These are phyloP conservation scores for Stenichneumon culpator DNA, from an alignment of 2,888 invertebrate species.

Conservation along the genomic window DNA sequence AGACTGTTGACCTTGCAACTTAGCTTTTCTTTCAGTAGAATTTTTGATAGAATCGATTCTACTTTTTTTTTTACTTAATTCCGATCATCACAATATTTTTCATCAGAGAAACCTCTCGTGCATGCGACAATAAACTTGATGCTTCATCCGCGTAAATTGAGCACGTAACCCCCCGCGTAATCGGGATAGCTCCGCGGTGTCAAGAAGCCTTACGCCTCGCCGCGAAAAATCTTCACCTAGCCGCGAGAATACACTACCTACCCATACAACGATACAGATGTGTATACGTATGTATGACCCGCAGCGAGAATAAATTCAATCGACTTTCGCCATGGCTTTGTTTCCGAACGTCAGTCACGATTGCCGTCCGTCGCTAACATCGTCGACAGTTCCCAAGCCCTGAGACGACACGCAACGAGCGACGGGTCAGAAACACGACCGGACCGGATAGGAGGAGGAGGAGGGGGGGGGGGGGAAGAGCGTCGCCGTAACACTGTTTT, in stretches of 20 bases:
- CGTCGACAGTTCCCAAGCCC: conserved; percentile 17
- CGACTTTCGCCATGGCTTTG: conserved; percentile 23
- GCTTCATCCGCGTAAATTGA: background rate
- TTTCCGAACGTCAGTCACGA: conserved; percentile 30
- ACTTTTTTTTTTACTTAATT: too few species aligned
- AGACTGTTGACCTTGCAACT: too few species aligned
- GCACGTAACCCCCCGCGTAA: background rate
- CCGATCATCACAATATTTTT: too few species aligned
- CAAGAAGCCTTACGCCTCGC: conserved; percentile 21
- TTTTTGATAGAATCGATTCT: too few species aligned
- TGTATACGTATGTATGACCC: background rate
- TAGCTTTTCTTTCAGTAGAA: too few species aligned
- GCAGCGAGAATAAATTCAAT: background rate
- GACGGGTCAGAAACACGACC: background rate
- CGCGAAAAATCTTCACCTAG: conserved; percentile 24
- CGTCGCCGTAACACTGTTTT: background rate
- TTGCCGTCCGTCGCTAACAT: conserved; percentile 25
- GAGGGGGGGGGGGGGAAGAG: too few species aligned
- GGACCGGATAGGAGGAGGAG: background rate
- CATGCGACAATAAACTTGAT: background rate
- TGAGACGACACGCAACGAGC: conserved; percentile 4
- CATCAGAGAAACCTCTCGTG: too few species aligned
- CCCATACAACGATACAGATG: background rate
- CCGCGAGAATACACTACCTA: conserved; percentile 1
- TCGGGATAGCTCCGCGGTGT: conserved; percentile 21